A percentile compares a stretch with the other conserved stretches of the same genome.
Evolutionary conservation across 2,797 vertebrate species (phyloP).

Genomic region (Nyctibius grandis): DNA sequence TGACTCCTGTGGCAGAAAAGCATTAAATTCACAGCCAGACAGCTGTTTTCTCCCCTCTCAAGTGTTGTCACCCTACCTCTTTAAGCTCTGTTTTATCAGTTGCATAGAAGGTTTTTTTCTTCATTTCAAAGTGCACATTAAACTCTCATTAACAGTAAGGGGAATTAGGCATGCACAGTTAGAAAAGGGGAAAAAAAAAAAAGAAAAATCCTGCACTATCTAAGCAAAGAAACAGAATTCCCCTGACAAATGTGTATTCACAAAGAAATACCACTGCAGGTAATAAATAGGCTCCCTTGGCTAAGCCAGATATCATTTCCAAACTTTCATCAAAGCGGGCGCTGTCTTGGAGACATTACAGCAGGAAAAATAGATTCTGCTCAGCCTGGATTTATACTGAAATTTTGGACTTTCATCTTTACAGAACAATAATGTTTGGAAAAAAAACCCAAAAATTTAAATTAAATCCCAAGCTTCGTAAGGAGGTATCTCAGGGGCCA

Average conservation of each 20-base stretch:
- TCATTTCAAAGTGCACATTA: constrained; percentile 50
- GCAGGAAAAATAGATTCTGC: constrained; percentile 4
- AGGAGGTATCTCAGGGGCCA: constrained; percentile 14
- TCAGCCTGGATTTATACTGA: constrained; percentile 52
- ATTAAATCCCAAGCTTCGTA: constrained; percentile 54
- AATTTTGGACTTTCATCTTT: constrained; percentile 59
- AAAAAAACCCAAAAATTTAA: constrained; percentile 44
- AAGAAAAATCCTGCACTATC: not conserved
- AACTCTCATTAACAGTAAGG: constrained; percentile 64
- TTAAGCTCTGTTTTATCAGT: constrained; percentile 35
- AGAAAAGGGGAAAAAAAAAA: not conserved
- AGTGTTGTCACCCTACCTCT: not conserved
- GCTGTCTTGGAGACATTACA: constrained; percentile 4
- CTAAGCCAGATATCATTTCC: constrained; percentile 18
- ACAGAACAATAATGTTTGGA: constrained; percentile 41
- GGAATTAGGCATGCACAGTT: constrained; percentile 48
- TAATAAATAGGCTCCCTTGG: constrained; percentile 13
- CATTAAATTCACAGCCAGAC: constrained; percentile 39
- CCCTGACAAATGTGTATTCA: constrained; percentile 59
- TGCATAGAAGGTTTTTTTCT: not conserved
- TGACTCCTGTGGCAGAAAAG: not conserved
- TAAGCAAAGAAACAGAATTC: constrained; percentile 57
- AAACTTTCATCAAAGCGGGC: not conserved
- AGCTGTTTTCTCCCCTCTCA: not conserved
- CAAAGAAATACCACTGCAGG: constrained; percentile 56